Evolutionary conservation across 2,113 vertebrate species (phyloP).

Genomic region (Opisthocomus hoazin): DNA sequence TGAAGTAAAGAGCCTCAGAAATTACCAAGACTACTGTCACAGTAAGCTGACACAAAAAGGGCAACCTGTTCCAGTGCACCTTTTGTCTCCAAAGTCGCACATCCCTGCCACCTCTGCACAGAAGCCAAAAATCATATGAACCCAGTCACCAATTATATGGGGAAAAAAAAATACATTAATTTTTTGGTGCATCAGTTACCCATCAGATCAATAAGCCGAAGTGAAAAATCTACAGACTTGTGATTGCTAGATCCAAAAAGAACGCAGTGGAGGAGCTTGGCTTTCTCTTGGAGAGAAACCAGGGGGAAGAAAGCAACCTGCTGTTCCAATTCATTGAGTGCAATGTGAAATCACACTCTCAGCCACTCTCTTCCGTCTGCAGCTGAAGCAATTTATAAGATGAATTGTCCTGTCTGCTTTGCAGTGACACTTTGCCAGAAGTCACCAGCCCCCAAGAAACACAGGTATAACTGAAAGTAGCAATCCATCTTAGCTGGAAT

Average conservation of each 20-base stretch:
- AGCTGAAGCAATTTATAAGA: neutral
- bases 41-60: neutral
- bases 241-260: neutral
- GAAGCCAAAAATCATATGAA: neutral
- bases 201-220: neutral
- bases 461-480: neutral
- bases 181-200: neutral
- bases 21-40: neutral
- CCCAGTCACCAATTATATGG: neutral
- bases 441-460: neutral
- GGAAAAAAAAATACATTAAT: neutral
- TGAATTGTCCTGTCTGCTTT: neutral
- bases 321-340: neutral
- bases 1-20: neutral
- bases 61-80: neutral
- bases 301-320: neutral
- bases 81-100: neutral
- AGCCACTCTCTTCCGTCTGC: neutral
- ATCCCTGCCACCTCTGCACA: neutral
- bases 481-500: neutral
- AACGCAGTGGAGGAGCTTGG: neutral
- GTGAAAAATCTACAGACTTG: fast-evolving
- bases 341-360: fast-evolving
- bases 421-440: neutral
- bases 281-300: neutral